Evolutionary conservation across 1,140 invertebrate genomes (phyloP), one percentile per base, ranked within the genome.

Genomic region (Anastrepha obliqua): DNA sequence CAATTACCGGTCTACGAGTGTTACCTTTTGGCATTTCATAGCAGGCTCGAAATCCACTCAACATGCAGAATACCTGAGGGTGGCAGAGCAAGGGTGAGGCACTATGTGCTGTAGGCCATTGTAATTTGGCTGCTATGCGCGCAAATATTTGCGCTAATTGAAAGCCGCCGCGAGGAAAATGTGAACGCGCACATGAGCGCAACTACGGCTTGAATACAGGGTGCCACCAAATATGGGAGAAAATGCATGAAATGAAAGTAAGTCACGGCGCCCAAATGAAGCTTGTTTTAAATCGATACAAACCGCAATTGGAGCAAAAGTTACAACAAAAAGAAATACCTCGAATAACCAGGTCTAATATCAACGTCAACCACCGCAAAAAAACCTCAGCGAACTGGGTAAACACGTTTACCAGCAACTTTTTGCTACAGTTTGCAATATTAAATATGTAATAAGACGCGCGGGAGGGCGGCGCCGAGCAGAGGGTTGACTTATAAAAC

Each of bases 401-500:
- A 81, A 81, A 55, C 74, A 81, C 47, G 74, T 81, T 81, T 81
- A 20, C n/a, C 55, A 47, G 47, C 51, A 81, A 81, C 47, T 81
- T 81, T 20, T 44, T 55, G 74, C 51, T 13, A 17, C 3, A 6
- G 47, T 42, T 55, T 2, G 29, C n/a, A 39, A 67, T 67, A 17
- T 5, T 15, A 64, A 64, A 64, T 17, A 5, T 64, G 60, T 64
- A 67, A 67, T 17, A 67, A 17, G 11, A 42, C n/a, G 44, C n/a
- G 15, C 70, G 20, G 20, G 58, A 9, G 58, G 81, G 13, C 8
- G 20, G 58, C 59, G 58, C 55, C 29, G 59, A 8, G 29, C 6
- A 62, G 15, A 3, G 2, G 47, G 20, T 81, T 81, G 55, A 29
- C 29, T 29, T 74, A 74, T 74, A 74, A 74, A 74, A 39, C 29